Conservation (phyloP, 2,888 invertebrate genomes). For the Ochlodes sylvanus region DNA sequence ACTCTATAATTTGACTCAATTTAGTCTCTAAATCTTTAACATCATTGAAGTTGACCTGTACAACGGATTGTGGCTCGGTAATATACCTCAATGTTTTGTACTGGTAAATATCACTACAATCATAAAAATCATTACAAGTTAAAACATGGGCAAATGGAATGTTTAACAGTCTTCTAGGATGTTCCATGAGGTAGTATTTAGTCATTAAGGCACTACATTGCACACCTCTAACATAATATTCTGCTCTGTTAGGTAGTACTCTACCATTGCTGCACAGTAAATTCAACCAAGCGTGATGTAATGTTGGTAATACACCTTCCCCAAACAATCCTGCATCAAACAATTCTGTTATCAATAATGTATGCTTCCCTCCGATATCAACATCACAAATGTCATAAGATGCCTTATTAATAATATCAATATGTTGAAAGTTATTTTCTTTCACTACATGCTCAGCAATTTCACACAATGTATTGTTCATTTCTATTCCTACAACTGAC, state of each 20-base stretch:
- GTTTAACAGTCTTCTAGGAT: constrained; percentile 59
- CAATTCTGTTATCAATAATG: constrained; percentile 90
- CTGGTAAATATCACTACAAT: constrained; percentile 87
- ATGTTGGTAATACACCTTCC: constrained; percentile 88
- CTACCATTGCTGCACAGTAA: constrained; percentile 79
- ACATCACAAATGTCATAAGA: constrained; percentile 83
- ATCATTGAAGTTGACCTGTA: constrained; percentile 87
- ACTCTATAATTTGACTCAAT: constrained; percentile 64
- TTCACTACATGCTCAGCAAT: constrained; percentile 79
- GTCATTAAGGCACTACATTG: constrained; percentile 80
- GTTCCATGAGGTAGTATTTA: constrained; percentile 70
- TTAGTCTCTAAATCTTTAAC: constrained; percentile 72
- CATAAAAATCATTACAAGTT: constrained; percentile 85
- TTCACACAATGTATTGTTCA: constrained; percentile 86
- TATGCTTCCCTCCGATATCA: constrained; percentile 84
- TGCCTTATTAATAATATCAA: constrained; percentile 81
- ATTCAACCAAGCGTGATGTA: constrained; percentile 88
- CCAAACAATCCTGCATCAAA: constrained; percentile 93
- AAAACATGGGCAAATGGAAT: constrained; percentile 60
- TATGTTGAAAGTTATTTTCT: constrained; percentile 65
- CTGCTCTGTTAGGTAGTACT: constrained; percentile 86
- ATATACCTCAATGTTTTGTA: constrained; percentile 84
- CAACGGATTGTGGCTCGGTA: constrained; percentile 82
- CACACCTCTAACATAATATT: constrained; percentile 87
- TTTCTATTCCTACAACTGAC: constrained; percentile 88